These are phyloP conservation scores for Notiomystis cincta DNA, from an alignment of 2,113 vertebrate genomes.

Conservation along the genomic window DNA sequence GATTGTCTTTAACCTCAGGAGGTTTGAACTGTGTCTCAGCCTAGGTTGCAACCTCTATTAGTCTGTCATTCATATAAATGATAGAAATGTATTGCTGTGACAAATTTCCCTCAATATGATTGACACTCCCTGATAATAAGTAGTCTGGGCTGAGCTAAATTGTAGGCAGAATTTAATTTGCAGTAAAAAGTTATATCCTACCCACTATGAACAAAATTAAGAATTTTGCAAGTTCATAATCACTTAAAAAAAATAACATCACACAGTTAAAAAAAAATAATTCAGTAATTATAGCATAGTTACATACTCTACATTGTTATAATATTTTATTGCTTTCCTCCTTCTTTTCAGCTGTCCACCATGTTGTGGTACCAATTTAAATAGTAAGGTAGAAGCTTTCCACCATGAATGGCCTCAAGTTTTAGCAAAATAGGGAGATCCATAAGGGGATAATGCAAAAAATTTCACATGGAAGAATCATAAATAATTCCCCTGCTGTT, in stretches of 20 bases:
- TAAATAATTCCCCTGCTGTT: neutral
- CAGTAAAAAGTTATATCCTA: neutral
- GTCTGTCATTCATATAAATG: neutral
- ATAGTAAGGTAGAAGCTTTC: rapidly evolving
- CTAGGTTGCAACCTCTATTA: neutral
- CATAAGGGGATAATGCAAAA: neutral
- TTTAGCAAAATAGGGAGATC: neutral
- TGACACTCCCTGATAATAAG: neutral
- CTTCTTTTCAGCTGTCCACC: neutral
- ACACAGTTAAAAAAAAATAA: neutral
- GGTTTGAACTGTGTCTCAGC: neutral
- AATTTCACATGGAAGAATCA: neutral
- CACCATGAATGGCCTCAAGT: neutral
- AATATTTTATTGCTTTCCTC: neutral
- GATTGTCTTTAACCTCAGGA: neutral
- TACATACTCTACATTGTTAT: neutral
- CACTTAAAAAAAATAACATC: neutral
- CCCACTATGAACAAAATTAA: neutral
- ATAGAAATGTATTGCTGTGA: neutral
- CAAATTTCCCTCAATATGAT: neutral
- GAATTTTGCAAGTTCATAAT: neutral
- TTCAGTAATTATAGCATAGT: neutral
- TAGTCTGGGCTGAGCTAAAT: neutral
- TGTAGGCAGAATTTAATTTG: neutral
- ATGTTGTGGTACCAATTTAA: neutral